Evolutionary conservation across 2,888 invertebrate genomes (phyloP), one percentile per base, ranked within the genome.

Genomic region (Scaptomyza caliginosa): DNA sequence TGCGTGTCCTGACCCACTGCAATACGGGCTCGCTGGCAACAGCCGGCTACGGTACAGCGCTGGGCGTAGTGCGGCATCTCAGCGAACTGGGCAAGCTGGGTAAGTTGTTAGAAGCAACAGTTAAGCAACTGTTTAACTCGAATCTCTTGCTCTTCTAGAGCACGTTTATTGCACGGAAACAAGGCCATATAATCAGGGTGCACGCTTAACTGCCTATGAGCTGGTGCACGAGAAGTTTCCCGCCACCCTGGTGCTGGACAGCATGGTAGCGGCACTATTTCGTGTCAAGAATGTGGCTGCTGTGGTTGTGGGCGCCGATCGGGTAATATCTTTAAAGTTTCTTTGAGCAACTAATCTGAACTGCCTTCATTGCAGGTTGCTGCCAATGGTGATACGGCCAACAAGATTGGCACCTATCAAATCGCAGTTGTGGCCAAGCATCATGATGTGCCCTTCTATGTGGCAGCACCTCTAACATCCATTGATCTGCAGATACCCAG

Each of bases 21-120:
- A 99, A 99, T 91, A 99, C 99, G 1, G 99, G 99, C 1, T 97
- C 98, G 3, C 93, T 99, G 82, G 99, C 99, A 1, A 99, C 99
- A 4, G 97, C 97, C 42, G 98, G 98, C 36, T 97, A 98, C 92
- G 99, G 99, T 17, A 99, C 99, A 13, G 99, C 99, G 10, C 93
- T 99, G 77, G 99, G 99, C 89, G 98, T 99, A 28, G 96, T 99
- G 74, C 94, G 99, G 73, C 94, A 95, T 55, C 93, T 99, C 55
- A 94, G 96, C 88, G 93, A 93, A 68, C 91, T 93, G 69, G 94
- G 94, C 86, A 93, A 93, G 91, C 92, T 96, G 85, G 96, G 96
- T 96, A 91, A 92, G 88, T 40, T 13, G 5, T 0, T 0, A 4
- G 6, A 7, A n/a, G 3, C 8, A 7, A 0, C 17, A 23, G 1